Percentiles rank a stretch among this genome's conserved stretches.
Evolutionary conservation across 2,888 invertebrate species (phyloP).

Genomic region (Dorcus hopei): DNA sequence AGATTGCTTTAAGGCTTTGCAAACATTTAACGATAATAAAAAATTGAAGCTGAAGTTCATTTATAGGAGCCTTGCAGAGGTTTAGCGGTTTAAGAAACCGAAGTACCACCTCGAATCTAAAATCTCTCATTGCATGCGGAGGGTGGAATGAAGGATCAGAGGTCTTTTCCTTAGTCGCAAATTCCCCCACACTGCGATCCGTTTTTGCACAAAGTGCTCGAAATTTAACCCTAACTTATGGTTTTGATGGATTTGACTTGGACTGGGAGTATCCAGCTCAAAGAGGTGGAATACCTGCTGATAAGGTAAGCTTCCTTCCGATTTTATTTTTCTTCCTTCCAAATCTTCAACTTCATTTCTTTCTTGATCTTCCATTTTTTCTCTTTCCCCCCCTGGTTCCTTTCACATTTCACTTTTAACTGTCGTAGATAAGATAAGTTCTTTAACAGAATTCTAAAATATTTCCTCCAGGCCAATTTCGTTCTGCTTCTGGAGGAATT

Average conservation of each 20-base stretch:
- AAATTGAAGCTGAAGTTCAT: no score
- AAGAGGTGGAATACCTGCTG: conserved; percentile 44
- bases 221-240: conserved; percentile 52
- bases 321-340: no score
- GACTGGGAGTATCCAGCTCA: conserved; percentile 71
- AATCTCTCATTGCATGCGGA: conserved; percentile 53
- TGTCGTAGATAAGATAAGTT: no score
- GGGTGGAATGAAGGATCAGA: conserved; percentile 61
- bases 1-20: no score
- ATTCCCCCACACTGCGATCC: conserved; percentile 46
- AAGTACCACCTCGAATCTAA: background rate
- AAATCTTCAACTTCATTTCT: no score
- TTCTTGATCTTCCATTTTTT: conserved; percentile 11
- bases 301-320: conserved; percentile 28
- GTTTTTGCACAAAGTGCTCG: conserved; percentile 58
- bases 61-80: no score
- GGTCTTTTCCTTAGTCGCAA: conserved; percentile 48
- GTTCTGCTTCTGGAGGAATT: conserved; percentile 54
- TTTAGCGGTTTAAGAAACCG: background rate
- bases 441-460: background rate
- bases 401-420: no score
- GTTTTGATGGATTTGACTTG: conserved; percentile 68
- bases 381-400: conserved; percentile 13
- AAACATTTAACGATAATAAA: no score
- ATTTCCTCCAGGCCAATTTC: conserved; percentile 36